Base-by-base conservation (phyloP, 2,113 vertebrate genomes). In the Ailuropoda melanoleuca region DNA sequence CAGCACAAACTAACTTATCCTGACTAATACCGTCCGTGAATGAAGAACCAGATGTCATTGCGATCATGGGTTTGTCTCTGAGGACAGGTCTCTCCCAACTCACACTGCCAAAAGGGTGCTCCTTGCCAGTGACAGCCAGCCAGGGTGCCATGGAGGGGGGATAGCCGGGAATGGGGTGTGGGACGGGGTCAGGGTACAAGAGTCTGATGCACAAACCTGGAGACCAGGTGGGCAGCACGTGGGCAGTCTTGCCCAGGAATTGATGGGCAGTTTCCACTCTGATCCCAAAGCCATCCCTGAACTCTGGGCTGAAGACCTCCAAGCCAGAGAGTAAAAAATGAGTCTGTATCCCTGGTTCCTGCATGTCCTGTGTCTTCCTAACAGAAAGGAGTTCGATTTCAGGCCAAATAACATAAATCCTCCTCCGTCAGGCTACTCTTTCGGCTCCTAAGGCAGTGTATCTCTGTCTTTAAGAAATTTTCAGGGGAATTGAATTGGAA, bases 391-490 rank as follows among this genome's bases (percentile, higher is more conserved):
- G 60, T 68, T 94, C 14, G 2, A 74, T 84, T 90, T 93, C 23
- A 81, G 46, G 70, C 4, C 90, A 87, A 72, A 92, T 46, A 78
- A 78, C 37, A 88, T 48, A 81, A 95, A 94, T 50, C 43, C n/a
- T 86, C 90, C 72, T 78, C n/a, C 34, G 88, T 66, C 21, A 29
- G 39, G 24, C 70, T 64, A 48, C 24, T 81, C 81, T 89, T 93
- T 78, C 1, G 34, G 24, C 53, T 78, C 48, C 34, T 62, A 64
- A 55, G 48, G 50, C 68, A 88, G 13, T 31, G 15, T 55, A 19
- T 46, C 62, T 87, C 60, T 83, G 88, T 90, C 93, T 95, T 77
- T 88, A 84, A 85, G 46, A 83, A 94, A 58, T 70, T 88, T 90
- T 50, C 46, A 78, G 34, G 26, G 21, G n/a, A 90, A 91, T 74